Conservation (phyloP, 1,140 invertebrate genomes). For the Pygmarrhopalites habei region DNA sequence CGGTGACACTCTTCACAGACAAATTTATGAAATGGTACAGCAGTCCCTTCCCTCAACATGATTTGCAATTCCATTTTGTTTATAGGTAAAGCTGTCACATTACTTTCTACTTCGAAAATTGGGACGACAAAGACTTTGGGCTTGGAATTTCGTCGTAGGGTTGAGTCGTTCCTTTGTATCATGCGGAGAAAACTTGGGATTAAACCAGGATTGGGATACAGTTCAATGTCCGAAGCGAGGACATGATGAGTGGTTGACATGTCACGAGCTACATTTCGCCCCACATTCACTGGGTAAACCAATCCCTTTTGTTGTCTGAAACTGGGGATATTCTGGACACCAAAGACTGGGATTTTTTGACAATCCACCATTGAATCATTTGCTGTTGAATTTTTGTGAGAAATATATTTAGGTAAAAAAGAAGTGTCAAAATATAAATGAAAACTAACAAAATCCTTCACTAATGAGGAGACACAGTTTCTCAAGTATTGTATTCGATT, state of each 20-base stretch:
- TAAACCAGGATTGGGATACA: conserved; percentile 39
- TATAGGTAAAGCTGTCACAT: conserved; percentile 32
- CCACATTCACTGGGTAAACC: conserved; percentile 18
- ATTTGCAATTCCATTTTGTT: conserved; percentile 42
- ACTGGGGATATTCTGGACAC: too few species aligned
- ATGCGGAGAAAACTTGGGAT: conserved; percentile 17
- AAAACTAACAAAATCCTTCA: conserved; percentile 7
- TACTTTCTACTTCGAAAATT: conserved; percentile 45
- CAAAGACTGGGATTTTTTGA: too few species aligned
- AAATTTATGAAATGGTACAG: conserved; percentile 45
- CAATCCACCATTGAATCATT: too few species aligned
- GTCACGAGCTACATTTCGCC: conserved; percentile 41
- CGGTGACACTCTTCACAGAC: conserved; percentile 45
- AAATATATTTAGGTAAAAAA: too few species aligned
- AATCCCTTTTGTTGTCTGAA: not conserved
- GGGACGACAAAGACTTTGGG: conserved; percentile 43
- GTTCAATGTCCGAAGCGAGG: conserved; percentile 44
- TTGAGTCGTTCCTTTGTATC: not conserved
- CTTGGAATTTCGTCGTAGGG: conserved; percentile 16
- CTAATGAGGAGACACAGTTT: not conserved
- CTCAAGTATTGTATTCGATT: conserved; percentile 33
- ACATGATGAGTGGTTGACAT: conserved; percentile 45
- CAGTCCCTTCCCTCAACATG: conserved; percentile 38
- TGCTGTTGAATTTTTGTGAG: too few species aligned
- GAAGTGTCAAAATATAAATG: conserved; percentile 16